Base-by-base conservation (phyloP, 2,888 invertebrate genomes). In the Thymelicus acteon region DNA sequence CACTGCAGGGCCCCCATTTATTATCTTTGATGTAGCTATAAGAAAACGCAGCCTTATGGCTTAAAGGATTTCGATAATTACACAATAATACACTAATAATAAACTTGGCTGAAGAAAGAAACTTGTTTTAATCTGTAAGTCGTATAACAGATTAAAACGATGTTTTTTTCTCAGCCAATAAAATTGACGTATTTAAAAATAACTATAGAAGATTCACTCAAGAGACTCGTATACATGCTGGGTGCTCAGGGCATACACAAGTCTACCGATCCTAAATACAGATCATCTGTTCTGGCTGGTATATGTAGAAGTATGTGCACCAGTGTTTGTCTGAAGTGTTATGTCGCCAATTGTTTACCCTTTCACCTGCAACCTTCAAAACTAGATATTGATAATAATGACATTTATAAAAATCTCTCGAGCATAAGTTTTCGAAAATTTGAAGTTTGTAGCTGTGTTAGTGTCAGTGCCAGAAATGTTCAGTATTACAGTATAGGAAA, bases 1-100 rank as follows among this genome's bases (percentile, higher is more conserved):
- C 97, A 79, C 97, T 98, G 93, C 99, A 99, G 0, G 97, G 96
- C 2, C 98, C 96, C 98, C 98, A 99, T 67, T 97, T 97, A 10
- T 90, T 91, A 73, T 98, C 98, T 74, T 97, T 96, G 82, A 98
- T 97, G 93, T 97, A 99, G 85, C 99, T 98, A 93, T 52, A 75
- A 74, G 81, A 71, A 40, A 71, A 13, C 19, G 24, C 24, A 24
- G 24, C 24, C 24, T 15, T 19, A 13, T 19, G 10, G 47, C 15
- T 67, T 57, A 54, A 64, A 52, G 31, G 10, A 31, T 47, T 19
- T 37, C 12, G 37, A 19, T 19, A 13, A 52, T 19, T 15, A 4
- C 7, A 66, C 24, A 44, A n/a, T n/a, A n/a, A n/a, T n/a, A n/a
- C n/a, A n/a, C n/a, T n/a, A n/a, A n/a, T n/a, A n/a, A n/a, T n/a